Base-by-base conservation (phyloP, 1,140 invertebrate species). In the Aphelinus certus region DNA sequence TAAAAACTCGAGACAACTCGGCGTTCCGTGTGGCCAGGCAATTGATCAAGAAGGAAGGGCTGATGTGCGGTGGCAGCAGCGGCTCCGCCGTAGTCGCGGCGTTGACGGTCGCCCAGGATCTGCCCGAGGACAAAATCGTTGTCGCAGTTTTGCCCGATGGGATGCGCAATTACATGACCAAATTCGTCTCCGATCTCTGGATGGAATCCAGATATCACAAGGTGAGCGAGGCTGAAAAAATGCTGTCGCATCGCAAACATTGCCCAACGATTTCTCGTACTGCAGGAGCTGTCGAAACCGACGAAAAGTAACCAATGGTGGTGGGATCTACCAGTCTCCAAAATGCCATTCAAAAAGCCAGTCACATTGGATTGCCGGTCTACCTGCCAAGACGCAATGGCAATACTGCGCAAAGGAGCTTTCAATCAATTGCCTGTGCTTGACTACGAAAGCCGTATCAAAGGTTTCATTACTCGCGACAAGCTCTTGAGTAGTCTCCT, bases 131-230 rank as follows among this genome's bases (percentile, higher is more conserved):
- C 2, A 94, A 99, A 87, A 91, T 93, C 51, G 94, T 96, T 82
- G 97, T 99, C 3, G 93, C 98, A 2, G 80, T 99, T 63, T 85
- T 99, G 42, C 97, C 98, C 0, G 98, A 99, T 87, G 95, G 95
- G 64, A 94, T 99, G 76, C 90, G 98, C 72, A 99, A 99, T 87
- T 99, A 99, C 84, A 96, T 99, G 95, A 97, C 97, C 1, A 99
- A 99, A 86, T 98, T 98, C 86, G 92, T 99, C 2, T 94, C 92
- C 64, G 96, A 99, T 87, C 92, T 95, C 76, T 99, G 98, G 98
- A 96, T 99, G 96, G 92, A 93, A 81, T 93, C 93, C 45, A 91
- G 95, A 81, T 91, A 92, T 79, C 95, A 97, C 26, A 26, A 26
- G 26, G 26, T 26, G 26, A 26, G 26, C 26, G 26, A 26, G 26